These are phyloP conservation scores for Stegastes partitus DNA, from an alignment of 2,113 vertebrate species.

Conservation along the genomic window DNA sequence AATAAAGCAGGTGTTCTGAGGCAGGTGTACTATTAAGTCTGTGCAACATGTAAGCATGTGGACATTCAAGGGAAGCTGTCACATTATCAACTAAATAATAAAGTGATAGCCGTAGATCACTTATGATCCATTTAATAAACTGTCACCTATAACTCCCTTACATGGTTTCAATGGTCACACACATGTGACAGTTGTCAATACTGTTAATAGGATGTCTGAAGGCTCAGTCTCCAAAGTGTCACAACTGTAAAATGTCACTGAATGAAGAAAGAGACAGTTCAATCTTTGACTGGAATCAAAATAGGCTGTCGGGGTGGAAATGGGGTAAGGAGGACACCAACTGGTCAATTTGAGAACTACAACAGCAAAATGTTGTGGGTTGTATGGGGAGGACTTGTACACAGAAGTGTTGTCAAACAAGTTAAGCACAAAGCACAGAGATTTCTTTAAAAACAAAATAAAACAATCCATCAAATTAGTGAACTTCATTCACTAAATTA, in stretches of 20 bases:
- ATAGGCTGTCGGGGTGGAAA: conserved; percentile 11
- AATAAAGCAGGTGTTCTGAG: background rate
- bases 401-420: background rate
- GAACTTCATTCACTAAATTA: background rate
- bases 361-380: conserved; percentile 60
- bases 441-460: background rate
- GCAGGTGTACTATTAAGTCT: background rate
- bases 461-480: background rate
- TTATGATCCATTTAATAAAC: background rate
- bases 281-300: conserved; percentile 24
- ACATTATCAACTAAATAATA: background rate
- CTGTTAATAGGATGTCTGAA: background rate
- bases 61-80: background rate
- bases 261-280: conserved; percentile 24
- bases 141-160: background rate
- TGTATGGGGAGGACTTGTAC: conserved; percentile 5
- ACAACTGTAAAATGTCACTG: conserved; percentile 15
- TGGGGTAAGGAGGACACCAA: conserved; percentile 82
- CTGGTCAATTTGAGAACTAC: conserved; percentile 84
- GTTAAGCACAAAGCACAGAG: background rate
- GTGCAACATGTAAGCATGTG: background rate
- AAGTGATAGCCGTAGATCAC: background rate
- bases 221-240: conserved; percentile 2
- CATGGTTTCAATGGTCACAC: background rate
- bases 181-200: background rate